Conservation (phyloP, 2,797 vertebrate genomes). For the Gymnopithys bicolor region DNA sequence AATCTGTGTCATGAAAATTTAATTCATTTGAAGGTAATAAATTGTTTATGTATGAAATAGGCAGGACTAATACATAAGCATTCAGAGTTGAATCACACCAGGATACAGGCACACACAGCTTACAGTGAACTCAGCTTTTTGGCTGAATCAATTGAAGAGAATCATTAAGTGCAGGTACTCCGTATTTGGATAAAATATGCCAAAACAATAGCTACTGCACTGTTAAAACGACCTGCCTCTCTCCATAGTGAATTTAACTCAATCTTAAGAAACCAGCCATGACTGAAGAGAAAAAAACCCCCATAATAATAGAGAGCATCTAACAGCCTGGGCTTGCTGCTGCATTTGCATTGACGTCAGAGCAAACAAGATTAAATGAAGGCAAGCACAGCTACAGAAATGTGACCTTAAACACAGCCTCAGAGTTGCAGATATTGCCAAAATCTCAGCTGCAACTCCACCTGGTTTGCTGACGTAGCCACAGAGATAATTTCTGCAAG, state of each 20-base stretch:
- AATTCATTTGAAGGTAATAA: constrained; percentile 50
- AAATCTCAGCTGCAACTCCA: constrained; percentile 17
- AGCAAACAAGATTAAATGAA: constrained; percentile 71
- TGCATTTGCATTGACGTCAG: constrained; percentile 71
- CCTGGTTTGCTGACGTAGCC: constrained; percentile 19
- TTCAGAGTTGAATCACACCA: constrained; percentile 17
- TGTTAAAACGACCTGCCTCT: not conserved
- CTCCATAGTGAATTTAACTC: constrained; percentile 24
- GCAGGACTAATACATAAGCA: constrained; percentile 44
- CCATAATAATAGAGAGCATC: constrained; percentile 1
- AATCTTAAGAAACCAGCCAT: constrained; percentile 2
- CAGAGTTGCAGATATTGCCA: constrained; percentile 47
- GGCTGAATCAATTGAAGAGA: constrained; percentile 23
- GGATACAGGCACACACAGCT: not conserved
- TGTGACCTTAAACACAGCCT: constrained; percentile 60
- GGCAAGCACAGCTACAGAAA: constrained; percentile 60
- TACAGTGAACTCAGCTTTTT: constrained; percentile 22
- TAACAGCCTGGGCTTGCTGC: constrained; percentile 57
- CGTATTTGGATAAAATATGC: constrained; percentile 1
- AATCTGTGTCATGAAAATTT: constrained; percentile 59
- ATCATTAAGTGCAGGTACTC: constrained; percentile 19
- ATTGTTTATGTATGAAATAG: constrained; percentile 58
- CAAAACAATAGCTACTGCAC: not conserved
- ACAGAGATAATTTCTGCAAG: not conserved
- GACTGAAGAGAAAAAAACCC: constrained; percentile 20